These are phyloP conservation scores for Erebia palarica DNA, from an alignment of 2,888 invertebrate genomes.

Conservation along the genomic window DNA sequence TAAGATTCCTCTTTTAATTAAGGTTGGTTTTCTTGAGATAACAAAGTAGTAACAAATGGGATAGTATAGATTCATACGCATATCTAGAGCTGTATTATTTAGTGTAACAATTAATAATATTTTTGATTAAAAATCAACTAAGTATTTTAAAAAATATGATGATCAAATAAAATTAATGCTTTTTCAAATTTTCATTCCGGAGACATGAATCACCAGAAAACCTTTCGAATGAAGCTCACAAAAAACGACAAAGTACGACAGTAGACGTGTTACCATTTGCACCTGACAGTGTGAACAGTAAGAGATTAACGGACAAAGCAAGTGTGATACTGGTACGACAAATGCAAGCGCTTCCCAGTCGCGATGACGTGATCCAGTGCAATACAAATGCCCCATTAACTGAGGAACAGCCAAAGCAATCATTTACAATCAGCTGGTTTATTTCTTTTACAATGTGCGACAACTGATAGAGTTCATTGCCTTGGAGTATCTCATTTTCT, in stretches of 20 bases:
- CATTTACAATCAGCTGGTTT: constrained; percentile 25
- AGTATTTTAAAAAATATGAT: too few relatives aligned
- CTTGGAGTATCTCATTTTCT: background rate
- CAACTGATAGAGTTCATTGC: background rate
- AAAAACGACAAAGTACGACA: background rate
- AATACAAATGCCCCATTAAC: constrained; percentile 37
- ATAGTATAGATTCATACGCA: too few relatives aligned
- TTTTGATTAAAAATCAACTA: too few relatives aligned
- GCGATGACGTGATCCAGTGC: constrained; percentile 41
- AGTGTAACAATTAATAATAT: too few relatives aligned
- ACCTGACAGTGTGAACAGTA: background rate
- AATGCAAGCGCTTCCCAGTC: constrained; percentile 37
- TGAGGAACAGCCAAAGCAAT: constrained; percentile 19
- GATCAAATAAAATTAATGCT: too few relatives aligned
- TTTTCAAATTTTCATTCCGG: too few relatives aligned
- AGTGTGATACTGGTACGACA: constrained; percentile 32
- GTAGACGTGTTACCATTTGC: background rate
- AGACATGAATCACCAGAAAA: too few relatives aligned
- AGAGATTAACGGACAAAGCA: constrained; percentile 9
- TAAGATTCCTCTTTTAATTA: too few relatives aligned
- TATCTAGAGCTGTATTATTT: too few relatives aligned
- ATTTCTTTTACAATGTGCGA: background rate
- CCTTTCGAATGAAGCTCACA: too few relatives aligned
- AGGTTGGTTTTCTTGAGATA: too few relatives aligned
- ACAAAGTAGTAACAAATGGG: too few relatives aligned